Percentiles rank a stretch among this genome's conserved stretches.
Conservation (phyloP, 1,140 invertebrate genomes). For the Physella acuta region DNA sequence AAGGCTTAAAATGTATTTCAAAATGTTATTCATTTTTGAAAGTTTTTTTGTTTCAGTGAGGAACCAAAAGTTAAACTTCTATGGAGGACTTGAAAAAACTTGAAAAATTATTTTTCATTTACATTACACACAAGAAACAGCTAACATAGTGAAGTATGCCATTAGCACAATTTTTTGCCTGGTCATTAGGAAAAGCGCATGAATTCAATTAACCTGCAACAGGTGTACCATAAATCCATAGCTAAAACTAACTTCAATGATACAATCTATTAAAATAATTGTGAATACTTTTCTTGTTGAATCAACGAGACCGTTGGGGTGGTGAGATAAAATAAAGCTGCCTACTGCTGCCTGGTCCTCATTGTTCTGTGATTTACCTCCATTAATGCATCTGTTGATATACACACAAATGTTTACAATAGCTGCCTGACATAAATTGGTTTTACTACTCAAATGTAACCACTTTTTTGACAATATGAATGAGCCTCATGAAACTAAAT, state of each 20-base stretch:
- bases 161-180: not conserved
- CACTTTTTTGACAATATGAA: not conserved
- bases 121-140: too few relatives aligned
- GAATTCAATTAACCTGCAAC: not conserved
- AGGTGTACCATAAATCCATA: too few relatives aligned
- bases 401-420: too few relatives aligned
- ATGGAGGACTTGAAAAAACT: too few relatives aligned
- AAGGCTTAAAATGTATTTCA: not conserved
- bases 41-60: too few relatives aligned
- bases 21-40: too few relatives aligned
- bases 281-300: not conserved
- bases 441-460: not conserved
- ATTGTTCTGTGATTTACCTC: slow-evolving; percentile 21
- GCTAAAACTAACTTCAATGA: too few relatives aligned
- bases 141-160: too few relatives aligned
- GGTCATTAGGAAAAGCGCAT: not conserved
- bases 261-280: too few relatives aligned
- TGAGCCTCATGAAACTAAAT: too few relatives aligned
- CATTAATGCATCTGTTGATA: slow-evolving; percentile 22
- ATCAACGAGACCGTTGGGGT: slow-evolving; percentile 15
- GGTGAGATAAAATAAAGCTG: slow-evolving; percentile 3
- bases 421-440: not conserved
- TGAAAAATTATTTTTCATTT: too few relatives aligned
- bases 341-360: slow-evolving; percentile 17
- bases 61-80: too few relatives aligned